Conservation (phyloP, 2,113 vertebrate species). For the Nothocercus julius region DNA sequence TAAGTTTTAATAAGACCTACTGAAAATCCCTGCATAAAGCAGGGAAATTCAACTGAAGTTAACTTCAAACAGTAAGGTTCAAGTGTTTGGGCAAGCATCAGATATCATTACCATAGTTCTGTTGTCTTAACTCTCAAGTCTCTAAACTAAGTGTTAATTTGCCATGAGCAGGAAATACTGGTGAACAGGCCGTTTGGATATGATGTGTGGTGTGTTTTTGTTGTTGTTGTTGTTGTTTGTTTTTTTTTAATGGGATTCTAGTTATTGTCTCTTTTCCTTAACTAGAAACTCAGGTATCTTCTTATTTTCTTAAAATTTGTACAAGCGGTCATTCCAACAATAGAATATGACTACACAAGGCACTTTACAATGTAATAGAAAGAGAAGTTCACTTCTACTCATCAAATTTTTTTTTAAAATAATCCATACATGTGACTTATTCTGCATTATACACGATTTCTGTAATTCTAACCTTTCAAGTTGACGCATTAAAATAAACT, state of each 20-base stretch:
- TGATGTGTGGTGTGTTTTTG: not conserved
- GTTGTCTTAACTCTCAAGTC: not conserved
- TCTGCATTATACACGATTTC: slow-evolving; percentile 72
- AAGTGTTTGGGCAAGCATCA: not conserved
- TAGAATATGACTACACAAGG: slow-evolving; percentile 99
- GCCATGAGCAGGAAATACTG: not conserved
- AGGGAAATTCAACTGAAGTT: not conserved
- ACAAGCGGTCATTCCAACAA: slow-evolving; percentile 99
- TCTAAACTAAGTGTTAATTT: not conserved
- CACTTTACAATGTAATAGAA: slow-evolving; percentile 96
- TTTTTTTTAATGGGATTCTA: not conserved
- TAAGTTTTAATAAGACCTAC: not conserved
- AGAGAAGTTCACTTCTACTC: slow-evolving; percentile 55
- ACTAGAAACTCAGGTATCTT: slow-evolving; percentile 89
- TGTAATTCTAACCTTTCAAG: slow-evolving; percentile 78
- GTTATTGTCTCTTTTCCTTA: slow-evolving; percentile 76
- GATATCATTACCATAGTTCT: not conserved
- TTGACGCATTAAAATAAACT: slow-evolving; percentile 81
- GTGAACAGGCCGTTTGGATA: not conserved
- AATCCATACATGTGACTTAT: slow-evolving; percentile 73
- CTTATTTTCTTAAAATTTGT: slow-evolving; percentile 99
- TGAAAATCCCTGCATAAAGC: not conserved
- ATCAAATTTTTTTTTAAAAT: slow-evolving; percentile 75
- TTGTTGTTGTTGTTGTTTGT: not conserved
- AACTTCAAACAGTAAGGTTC: not conserved